Percentiles rank a stretch among this genome's conserved stretches.
Conservation (phyloP, 2,888 invertebrate genomes). For the Therioaphis trifolii region DNA sequence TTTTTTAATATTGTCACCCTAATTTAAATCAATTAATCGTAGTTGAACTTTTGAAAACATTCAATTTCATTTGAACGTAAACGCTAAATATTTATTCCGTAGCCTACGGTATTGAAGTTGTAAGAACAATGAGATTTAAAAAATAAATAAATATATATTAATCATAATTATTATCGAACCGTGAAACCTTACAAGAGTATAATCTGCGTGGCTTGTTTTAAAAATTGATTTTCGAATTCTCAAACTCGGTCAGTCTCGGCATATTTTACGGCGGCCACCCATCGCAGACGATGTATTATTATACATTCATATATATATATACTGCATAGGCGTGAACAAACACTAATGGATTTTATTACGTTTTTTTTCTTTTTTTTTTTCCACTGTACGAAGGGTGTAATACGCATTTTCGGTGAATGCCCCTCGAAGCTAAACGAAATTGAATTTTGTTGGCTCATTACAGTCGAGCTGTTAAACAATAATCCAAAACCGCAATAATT, state of each 20-base stretch:
- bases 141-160: no score
- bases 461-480: not conserved
- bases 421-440: conserved; percentile 12
- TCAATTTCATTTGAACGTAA: no score
- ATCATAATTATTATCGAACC: not conserved
- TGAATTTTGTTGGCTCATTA: not conserved
- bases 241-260: not conserved
- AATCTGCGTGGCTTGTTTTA: not conserved
- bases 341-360: conserved; percentile 37
- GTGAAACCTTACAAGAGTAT: not conserved
- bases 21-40: no score
- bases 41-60: no score
- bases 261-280: not conserved
- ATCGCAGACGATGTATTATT: not conserved
- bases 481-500: not conserved
- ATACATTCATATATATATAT: not conserved
- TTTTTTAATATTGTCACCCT: no score
- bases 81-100: no score
- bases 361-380: conserved; percentile 19
- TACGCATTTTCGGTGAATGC: not conserved
- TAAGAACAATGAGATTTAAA: no score
- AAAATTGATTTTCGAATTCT: not conserved
- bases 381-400: not conserved
- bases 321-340: conserved; percentile 26
- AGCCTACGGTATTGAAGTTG: no score